Percentiles rank a stretch among this genome's conserved stretches.
Evolutionary conservation across 2,888 invertebrate genomes (phyloP).

Genomic region (Aproaerema taeniolella): DNA sequence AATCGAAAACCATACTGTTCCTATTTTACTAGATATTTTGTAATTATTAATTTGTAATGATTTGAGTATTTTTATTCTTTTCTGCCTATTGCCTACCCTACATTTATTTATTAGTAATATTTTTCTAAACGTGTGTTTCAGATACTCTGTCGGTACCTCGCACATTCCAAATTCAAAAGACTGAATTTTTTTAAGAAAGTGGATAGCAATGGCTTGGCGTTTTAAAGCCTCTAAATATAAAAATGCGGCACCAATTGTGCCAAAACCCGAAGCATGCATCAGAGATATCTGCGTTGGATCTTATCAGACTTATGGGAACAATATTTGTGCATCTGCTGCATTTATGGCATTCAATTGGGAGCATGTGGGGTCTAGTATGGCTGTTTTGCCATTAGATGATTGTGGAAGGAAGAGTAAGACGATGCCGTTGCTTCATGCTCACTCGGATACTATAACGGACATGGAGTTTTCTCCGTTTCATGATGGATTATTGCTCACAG

Average conservation of each 20-base stretch:
- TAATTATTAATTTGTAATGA: too few species aligned
- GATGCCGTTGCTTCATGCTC: constrained; percentile 90
- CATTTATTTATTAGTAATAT: too few species aligned
- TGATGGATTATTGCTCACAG: constrained; percentile 93
- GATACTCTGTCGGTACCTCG: too few species aligned
- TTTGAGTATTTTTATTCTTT: too few species aligned
- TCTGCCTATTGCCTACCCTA: too few species aligned
- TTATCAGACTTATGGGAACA: constrained; percentile 96
- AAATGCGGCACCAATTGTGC: constrained; percentile 97
- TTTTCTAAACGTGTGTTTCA: too few species aligned
- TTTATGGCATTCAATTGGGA: constrained; percentile 98
- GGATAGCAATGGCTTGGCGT: constrained; percentile 89
- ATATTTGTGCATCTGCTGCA: constrained; percentile 93
- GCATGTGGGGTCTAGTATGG: constrained; percentile 93
- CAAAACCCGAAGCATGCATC: constrained; percentile 94
- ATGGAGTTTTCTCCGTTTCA: constrained; percentile 98
- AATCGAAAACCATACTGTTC: too few species aligned
- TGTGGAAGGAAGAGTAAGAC: constrained; percentile 93
- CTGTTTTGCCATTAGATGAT: constrained; percentile 91
- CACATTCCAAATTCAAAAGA: constrained; percentile 69
- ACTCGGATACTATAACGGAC: constrained; percentile 94
- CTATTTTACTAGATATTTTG: too few species aligned
- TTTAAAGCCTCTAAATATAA: constrained; percentile 99
- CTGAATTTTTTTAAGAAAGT: constrained; percentile 57
- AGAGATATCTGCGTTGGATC: constrained; percentile 94